Evolutionary conservation across 2,113 vertebrate species (phyloP), one percentile per base, ranked within the genome.

Genomic region (Equus przewalskii): DNA sequence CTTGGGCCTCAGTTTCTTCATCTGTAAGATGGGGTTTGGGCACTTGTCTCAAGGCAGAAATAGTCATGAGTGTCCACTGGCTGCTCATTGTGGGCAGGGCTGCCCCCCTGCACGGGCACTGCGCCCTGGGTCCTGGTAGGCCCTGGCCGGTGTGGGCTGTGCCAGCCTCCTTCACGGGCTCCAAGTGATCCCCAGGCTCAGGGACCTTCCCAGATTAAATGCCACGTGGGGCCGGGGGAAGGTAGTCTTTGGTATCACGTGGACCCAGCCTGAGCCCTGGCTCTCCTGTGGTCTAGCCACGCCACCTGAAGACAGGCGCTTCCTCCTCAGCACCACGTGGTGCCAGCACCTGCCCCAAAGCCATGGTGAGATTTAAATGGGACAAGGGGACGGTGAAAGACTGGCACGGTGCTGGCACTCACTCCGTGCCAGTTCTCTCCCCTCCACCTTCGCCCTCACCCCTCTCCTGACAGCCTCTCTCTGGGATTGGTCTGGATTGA

Each of bases 1-100:
- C 75, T 91, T 41, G 93, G 96, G 78, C 95, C 94, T 97, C 86
- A 36, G 73, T 95, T 98, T 98, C 97, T 86, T 82, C 91, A 67
- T 6, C 28, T 28, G 56, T 78, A 44, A 49, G 6, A 19, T 0
- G 0, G 51, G 69, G 58, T 3, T 19, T 24, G 11, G 65, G 14
- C 46, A 16, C 46, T n/a, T 33, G 89, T 94, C 51, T 69, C 8
- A 7, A 36, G 14, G 58, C 26, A 91, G 46, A 24, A 24, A 8
- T 4, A 46, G 65, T 11, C 1, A 12, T 28, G 24, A 85, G 70
- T 1, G 11, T 49, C 28, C 19, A 10, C 12, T 41, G 33, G 16
- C 16, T 65, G 46, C 75, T 18, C 46, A 13, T n/a, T 7, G n/a
- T 0, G 16, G 62, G 28, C 7, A 18, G 87, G 16, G 70, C 41